Evolutionary conservation across 2,113 vertebrate genomes (phyloP).

Genomic region (Xenopus tropicalis): UCB_Xtro_10.0 CM004446.2:25913001-25913500

Average conservation of each 20-base stretch:
- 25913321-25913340: conserved; percentile 27
- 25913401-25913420: conserved; percentile 28
- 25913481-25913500: no score
- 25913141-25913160: background rate
- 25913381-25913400: conserved; percentile 18
- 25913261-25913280: conserved; percentile 8
- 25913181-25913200: conserved; percentile 22
- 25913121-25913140: background rate
- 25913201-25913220: conserved; percentile 37
- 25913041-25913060: background rate
- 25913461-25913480: background rate
- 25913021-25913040: background rate
- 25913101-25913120: conserved; percentile 6
- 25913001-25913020: no score
- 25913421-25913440: conserved; percentile 11
- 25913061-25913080: background rate
- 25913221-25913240: conserved; percentile 16
- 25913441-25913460: conserved; percentile 3
- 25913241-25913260: conserved; percentile 20
- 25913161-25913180: background rate
- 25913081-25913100: conserved; percentile 1
- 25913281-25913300: conserved; percentile 16
- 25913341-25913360: conserved; percentile 32
- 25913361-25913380: conserved; percentile 21
- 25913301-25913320: conserved; percentile 12